phyloP scores from a whole-genome alignment of 2,888 invertebrate genomes.

The Uloborus plumipes region DNA sequence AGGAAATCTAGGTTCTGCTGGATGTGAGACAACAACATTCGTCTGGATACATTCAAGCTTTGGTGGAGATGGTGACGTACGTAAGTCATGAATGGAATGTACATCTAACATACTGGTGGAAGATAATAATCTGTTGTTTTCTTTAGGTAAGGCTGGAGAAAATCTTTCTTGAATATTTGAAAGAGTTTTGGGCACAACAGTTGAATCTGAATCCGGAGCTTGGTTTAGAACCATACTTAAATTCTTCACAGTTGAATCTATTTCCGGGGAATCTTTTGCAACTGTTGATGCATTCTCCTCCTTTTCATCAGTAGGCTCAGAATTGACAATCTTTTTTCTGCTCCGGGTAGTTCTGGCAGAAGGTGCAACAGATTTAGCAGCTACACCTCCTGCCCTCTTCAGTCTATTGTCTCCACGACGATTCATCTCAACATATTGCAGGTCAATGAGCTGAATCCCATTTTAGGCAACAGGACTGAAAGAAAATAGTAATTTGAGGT shows the following conservation, averaged over 20 bases:
- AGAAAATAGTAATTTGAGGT: not conserved
- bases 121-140: slow-evolving; percentile 15
- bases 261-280: slow-evolving; percentile 25
- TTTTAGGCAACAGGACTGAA: slow-evolving; percentile 22
- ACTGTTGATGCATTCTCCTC: slow-evolving; percentile 7
- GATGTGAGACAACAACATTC: slow-evolving; percentile 55
- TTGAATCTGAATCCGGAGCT: not conserved
- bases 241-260: not conserved
- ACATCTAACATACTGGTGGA: slow-evolving; percentile 11
- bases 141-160: slow-evolving; percentile 9
- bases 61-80: slow-evolving; percentile 55
- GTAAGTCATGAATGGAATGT: slow-evolving; percentile 10
- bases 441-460: slow-evolving; percentile 15
- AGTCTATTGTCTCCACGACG: slow-evolving; percentile 45
- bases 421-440: slow-evolving; percentile 45
- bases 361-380: slow-evolving; percentile 51
- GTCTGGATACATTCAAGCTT: slow-evolving; percentile 58
- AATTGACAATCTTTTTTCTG: slow-evolving; percentile 26
- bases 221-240: too few species aligned
- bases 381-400: slow-evolving; percentile 59
- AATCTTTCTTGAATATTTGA: slow-evolving; percentile 24
- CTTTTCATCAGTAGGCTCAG: slow-evolving; percentile 35
- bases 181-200: slow-evolving; percentile 1
- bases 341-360: slow-evolving; percentile 59
- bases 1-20: slow-evolving; percentile 37